Percentiles rank a stretch among this genome's conserved stretches.
Evolutionary conservation across 2,888 invertebrate genomes (phyloP).

Genomic region (Phasia obesa): DNA sequence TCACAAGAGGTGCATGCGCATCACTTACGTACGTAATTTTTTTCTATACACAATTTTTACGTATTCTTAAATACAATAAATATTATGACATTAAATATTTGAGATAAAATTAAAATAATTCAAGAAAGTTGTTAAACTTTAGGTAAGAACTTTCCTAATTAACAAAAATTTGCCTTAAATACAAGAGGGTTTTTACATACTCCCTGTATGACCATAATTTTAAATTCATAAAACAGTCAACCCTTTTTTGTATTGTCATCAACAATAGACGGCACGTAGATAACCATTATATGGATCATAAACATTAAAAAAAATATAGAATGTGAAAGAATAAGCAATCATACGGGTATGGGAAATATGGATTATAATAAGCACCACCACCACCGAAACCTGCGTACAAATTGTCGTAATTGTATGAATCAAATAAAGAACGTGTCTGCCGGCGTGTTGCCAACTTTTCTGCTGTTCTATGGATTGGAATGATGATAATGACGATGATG

Average conservation of each 20-base stretch:
- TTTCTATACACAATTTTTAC: too few relatives aligned
- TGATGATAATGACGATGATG: background rate
- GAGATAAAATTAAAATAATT: too few relatives aligned
- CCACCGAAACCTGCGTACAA: conserved; percentile 67
- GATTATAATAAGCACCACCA: conserved; percentile 46
- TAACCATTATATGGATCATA: conserved; percentile 69
- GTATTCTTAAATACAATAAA: too few relatives aligned
- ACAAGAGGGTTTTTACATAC: too few relatives aligned
- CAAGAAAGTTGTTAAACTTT: too few relatives aligned
- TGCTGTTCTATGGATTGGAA: background rate
- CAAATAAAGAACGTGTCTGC: conserved; percentile 58
- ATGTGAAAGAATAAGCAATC: conserved; percentile 65
- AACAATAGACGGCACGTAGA: conserved; percentile 57
- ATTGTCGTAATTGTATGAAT: conserved; percentile 67
- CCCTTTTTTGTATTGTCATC: conserved; percentile 31
- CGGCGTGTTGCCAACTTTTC: conserved; percentile 51
- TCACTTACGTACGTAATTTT: too few relatives aligned
- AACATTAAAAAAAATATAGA: conserved; percentile 62
- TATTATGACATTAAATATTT: too few relatives aligned
- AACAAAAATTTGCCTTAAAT: too few relatives aligned
- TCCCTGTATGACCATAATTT: too few relatives aligned
- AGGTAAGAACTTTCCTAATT: too few relatives aligned
- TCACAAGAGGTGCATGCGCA: too few relatives aligned
- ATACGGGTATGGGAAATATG: conserved; percentile 66
- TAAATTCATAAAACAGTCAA: conserved; percentile 9